Base-by-base conservation (phyloP, 1,140 invertebrate species). In the Nasonia giraulti region DNA sequence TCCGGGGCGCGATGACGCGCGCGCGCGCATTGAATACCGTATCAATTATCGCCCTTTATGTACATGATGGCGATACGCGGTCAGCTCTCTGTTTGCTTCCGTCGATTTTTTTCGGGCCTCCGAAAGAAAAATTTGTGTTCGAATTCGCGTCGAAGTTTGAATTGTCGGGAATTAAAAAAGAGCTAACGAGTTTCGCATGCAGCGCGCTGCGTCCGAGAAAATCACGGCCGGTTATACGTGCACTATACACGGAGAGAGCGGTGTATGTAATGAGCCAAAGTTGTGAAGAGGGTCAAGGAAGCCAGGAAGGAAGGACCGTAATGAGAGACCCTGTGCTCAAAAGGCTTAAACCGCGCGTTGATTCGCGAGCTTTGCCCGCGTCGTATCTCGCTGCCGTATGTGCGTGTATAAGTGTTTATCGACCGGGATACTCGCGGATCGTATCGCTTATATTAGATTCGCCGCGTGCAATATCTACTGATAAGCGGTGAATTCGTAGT, bases 201-300 rank as follows among this genome's bases (percentile, higher is more conserved):
- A 69, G 47, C 40, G n/a, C 81, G 81, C 27, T 23, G 37, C 81
- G 81, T 23, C 68, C 17, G 79, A 50, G 78, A 80, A 69, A 81
- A 71, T 81, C 68, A 73, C 79, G 79, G 27, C 27, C 68, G 68
- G 2, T 71, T 71, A 33, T 71, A 80, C 12, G 23, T 14, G 76
- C n/a, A 33, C 37, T 47, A n/a, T 37, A 37, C 20, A 40, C 33
- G 62, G n/a, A 27, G 73, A 75, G 20, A 3, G 33, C 50, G 5
- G 55, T 71, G 47, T 69, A 62, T 74, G 44, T n/a, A 44, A 47
- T n/a, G 31, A 75, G 33, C 47, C 5, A 75, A 74, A 55, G 37
- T 71, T 74, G 27, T 71, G 79, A 84, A 81, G 71, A 83, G 76
- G 80, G 86, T 83, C 78, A 80, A 87, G 50, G 74, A 82, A 83